These are phyloP conservation scores for Probaryconus sp. DNA, from an alignment of 1,140 invertebrate genomes.

Conservation along the genomic window DNA sequence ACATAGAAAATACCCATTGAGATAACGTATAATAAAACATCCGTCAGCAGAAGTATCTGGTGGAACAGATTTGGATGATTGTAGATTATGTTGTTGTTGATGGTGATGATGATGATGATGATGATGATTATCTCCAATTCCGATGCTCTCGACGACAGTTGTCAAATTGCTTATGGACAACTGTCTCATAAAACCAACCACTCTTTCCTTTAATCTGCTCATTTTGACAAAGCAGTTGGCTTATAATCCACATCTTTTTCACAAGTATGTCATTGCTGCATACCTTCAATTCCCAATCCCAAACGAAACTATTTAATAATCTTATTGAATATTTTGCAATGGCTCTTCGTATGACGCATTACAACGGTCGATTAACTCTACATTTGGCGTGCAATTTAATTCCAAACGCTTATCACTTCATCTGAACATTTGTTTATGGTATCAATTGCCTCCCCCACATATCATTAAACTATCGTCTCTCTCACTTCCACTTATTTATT, in stretches of 20 bases:
- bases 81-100: too few relatives aligned
- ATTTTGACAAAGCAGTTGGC: constrained; percentile 73
- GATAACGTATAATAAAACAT: constrained; percentile 85
- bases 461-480: too few relatives aligned
- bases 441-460: too few relatives aligned
- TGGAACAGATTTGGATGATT: constrained; percentile 64
- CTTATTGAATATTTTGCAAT: too few relatives aligned
- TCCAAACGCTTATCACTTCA: too few relatives aligned
- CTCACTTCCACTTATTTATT: too few relatives aligned
- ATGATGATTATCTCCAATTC: constrained; percentile 62
- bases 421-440: too few relatives aligned
- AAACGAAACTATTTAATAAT: too few relatives aligned
- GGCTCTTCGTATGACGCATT: too few relatives aligned
- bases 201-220: constrained; percentile 86
- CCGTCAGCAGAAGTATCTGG: constrained; percentile 80
- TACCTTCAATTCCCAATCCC: too few relatives aligned
- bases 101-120: constrained; percentile 52
- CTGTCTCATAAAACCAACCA: constrained; percentile 86
- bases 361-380: too few relatives aligned
- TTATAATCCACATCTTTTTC: constrained; percentile 27
- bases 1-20: constrained; percentile 82
- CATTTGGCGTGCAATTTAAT: too few relatives aligned
- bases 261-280: constrained; percentile 9
- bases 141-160: constrained; percentile 77
- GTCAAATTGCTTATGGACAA: constrained; percentile 83